Percentiles rank a stretch among this genome's conserved stretches.
phyloP scores from a whole-genome alignment of 2,113 vertebrate species.

The Panthera uncia region DNA sequence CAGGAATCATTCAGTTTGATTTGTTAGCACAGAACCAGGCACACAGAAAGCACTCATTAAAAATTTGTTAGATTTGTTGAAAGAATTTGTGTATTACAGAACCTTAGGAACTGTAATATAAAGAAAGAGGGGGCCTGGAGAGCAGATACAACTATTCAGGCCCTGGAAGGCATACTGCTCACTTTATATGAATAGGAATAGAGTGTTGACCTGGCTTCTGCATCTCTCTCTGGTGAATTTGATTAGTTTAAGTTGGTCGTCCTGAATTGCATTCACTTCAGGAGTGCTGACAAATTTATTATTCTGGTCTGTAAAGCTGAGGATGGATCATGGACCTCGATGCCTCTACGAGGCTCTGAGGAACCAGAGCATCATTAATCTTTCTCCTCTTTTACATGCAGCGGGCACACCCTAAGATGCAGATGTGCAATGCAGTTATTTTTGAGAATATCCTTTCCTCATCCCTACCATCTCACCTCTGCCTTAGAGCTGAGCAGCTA shows the following conservation, averaged over 20 bases:
- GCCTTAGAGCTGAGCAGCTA: not conserved
- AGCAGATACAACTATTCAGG: not conserved
- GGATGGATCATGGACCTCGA: not conserved
- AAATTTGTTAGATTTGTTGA: constrained; percentile 1
- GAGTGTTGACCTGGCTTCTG: not conserved
- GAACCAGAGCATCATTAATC: constrained; percentile 2
- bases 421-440: not conserved
- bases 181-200: not conserved
- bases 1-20: not conserved
- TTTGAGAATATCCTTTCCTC: not conserved
- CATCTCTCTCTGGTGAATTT: not conserved
- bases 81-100: constrained; percentile 14
- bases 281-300: not conserved
- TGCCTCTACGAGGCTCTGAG: not conserved
- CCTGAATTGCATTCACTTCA: constrained; percentile 19
- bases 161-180: not conserved
- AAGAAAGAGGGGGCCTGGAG: not conserved
- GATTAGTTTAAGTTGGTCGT: constrained; percentile 9
- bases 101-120: constrained; percentile 6
- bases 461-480: not conserved
- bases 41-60: not conserved
- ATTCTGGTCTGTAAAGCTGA: not conserved
- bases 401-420: not conserved
- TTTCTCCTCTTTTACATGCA: constrained; percentile 49
- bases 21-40: constrained; percentile 16